Base-by-base conservation (phyloP, 2,888 invertebrate genomes). In the Trachelus troglodyta region DNA sequence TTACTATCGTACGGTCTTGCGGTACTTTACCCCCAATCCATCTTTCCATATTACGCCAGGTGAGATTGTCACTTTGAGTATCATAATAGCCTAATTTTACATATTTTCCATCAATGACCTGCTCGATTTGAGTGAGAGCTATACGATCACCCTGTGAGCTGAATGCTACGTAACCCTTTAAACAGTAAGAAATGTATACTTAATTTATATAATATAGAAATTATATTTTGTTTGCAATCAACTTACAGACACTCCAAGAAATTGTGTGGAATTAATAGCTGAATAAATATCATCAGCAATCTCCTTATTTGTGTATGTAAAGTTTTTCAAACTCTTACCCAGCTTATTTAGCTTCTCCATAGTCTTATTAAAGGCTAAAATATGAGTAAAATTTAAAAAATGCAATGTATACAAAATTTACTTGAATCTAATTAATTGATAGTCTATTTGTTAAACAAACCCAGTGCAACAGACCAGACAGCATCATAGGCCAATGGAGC, bases 401-500 rank as follows among this genome's bases (percentile, higher is more conserved):
- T 78, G 78, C 69, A 77, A 75, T 69, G 73, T 77, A 78, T 69
- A 40, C 34, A 35, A 34, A 37, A 69, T 77, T 79, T 74, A 56
- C 69, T 34, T 33, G 3, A 56, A 71, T 56, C 56, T 56, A 23
- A 56, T 56, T 23, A 56, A 23, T 23, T 40, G 34, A 75, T 74
- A 37, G 12, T 73, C 9, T 34, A 6, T 31, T 81, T 34, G 69
- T 74, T 23, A 76, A 30, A 81, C 87, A 89, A 92, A 96, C 96
- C 98, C 89, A 99, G 93, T 69, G 99, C 99, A 56, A 99, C 96
- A 69, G 99, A 98, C 99, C 99, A 99, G 75, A 99, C 98, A 12
- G 99, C 99, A 92, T 99, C 99, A 91, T 99, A 99, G 74, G 99
- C 99, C 78, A 99, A 92, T 0, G 99, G 99, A 11, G 99, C 99